A percentile compares a stretch with the other conserved stretches of the same genome.
Evolutionary conservation across 1,140 invertebrate genomes (phyloP).

Genomic region (Calephelis nemesis): DNA sequence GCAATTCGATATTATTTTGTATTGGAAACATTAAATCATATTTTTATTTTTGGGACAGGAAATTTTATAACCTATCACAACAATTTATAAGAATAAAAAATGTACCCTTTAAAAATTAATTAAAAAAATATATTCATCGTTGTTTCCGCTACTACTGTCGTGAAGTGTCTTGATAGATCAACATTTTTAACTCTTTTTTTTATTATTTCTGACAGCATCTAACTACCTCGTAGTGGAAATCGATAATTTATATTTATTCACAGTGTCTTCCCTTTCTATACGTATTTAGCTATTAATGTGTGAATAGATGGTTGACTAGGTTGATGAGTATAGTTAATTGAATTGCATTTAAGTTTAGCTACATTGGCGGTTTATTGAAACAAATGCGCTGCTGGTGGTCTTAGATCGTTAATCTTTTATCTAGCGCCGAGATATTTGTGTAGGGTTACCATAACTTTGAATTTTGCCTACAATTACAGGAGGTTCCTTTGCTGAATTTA

Average conservation of each 20-base stretch:
- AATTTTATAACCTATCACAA: too few relatives aligned
- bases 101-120: too few relatives aligned
- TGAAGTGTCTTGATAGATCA: too few relatives aligned
- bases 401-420: constrained; percentile 56
- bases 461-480: background rate
- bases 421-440: constrained; percentile 30
- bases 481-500: background rate
- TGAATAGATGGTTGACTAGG: constrained; percentile 14
- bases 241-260: background rate
- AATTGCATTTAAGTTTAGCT: constrained; percentile 16
- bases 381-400: constrained; percentile 45
- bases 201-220: background rate
- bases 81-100: too few relatives aligned
- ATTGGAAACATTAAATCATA: too few relatives aligned
- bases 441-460: background rate
- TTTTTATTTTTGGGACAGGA: too few relatives aligned
- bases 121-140: too few relatives aligned
- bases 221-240: background rate
- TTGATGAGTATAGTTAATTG: constrained; percentile 18
- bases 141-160: too few relatives aligned
- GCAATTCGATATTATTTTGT: too few relatives aligned
- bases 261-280: background rate
- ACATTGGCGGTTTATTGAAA: constrained; percentile 34
- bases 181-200: too few relatives aligned
- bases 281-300: constrained; percentile 9